Conservation (phyloP, 2,888 invertebrate species). For the Stratiomys singularior region DNA sequence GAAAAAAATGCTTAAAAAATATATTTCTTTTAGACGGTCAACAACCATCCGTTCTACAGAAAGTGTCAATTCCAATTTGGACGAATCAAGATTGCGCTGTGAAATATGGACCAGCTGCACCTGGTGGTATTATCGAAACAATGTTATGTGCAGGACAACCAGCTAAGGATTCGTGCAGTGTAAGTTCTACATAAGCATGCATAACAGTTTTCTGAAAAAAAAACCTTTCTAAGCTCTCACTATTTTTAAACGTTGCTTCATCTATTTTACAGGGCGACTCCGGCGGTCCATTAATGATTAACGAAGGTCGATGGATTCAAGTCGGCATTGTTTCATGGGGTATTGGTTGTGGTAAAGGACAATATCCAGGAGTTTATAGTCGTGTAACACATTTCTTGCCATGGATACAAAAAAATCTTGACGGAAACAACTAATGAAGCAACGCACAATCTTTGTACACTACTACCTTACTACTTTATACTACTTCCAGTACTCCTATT, state of each 20-base stretch:
- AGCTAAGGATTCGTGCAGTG: constrained; percentile 88
- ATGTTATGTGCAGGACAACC: constrained; percentile 90
- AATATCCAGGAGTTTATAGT: constrained; percentile 91
- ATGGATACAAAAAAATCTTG: constrained; percentile 87
- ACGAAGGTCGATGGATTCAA: constrained; percentile 81
- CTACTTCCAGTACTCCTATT: no score
- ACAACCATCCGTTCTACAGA: constrained; percentile 82
- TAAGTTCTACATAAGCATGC: constrained; percentile 67
- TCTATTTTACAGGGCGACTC: constrained; percentile 78
- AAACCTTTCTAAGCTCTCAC: no score
- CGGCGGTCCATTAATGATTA: constrained; percentile 87
- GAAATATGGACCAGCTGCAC: constrained; percentile 85
- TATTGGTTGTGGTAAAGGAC: constrained; percentile 90
- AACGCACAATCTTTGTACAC: background rate
- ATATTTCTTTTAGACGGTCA: constrained; percentile 73
- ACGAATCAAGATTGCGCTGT: constrained; percentile 78
- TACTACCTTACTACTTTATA: background rate
- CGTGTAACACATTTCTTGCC: constrained; percentile 83
- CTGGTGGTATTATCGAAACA: constrained; percentile 87
- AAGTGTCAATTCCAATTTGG: constrained; percentile 87
- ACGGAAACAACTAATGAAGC: constrained; percentile 63
- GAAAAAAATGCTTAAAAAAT: background rate
- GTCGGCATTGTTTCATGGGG: constrained; percentile 93
- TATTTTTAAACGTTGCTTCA: constrained; percentile 15
- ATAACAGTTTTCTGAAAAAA: background rate